phyloP scores from a whole-genome alignment of 2,113 vertebrate genomes.

The Dasyprocta punctata region DNA sequence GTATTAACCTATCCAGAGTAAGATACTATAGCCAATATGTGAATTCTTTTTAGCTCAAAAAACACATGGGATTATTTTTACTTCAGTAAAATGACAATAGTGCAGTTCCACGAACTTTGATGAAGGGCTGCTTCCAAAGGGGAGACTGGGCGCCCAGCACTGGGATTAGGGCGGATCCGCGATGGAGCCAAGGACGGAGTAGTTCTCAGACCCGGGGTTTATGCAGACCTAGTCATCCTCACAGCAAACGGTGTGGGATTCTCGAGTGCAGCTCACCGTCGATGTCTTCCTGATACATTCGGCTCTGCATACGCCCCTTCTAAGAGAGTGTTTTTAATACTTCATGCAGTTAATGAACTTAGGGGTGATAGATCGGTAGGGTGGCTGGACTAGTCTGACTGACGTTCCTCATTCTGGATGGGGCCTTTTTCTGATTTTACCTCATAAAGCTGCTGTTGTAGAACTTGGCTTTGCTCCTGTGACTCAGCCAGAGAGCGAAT shows the following conservation, averaged over 20 bases:
- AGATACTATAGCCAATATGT: background rate
- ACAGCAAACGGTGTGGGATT: background rate
- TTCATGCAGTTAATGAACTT: background rate
- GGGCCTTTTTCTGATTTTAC: conserved; percentile 74
- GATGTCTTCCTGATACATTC: conserved; percentile 39
- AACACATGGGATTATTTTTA: background rate
- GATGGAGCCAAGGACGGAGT: background rate
- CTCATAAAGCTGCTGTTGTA: conserved; percentile 74
- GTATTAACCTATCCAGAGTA: conserved; percentile 65
- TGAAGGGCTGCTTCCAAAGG: background rate
- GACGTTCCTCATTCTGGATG: background rate
- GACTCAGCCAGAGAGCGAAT: conserved; percentile 73
- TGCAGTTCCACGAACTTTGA: background rate
- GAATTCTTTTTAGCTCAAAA: background rate
- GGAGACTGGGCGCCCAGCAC: background rate
- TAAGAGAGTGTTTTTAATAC: background rate
- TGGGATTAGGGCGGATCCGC: background rate
- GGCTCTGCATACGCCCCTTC: background rate
- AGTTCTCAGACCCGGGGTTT: background rate
- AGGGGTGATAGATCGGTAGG: background rate
- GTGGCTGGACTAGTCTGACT: background rate
- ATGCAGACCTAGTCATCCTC: background rate
- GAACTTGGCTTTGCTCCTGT: conserved; percentile 66
- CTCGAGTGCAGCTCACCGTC: background rate
- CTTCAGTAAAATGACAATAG: background rate